Evolutionary conservation across 2,888 invertebrate species (phyloP).

Genomic region (Rugalucina vietnamica): DNA sequence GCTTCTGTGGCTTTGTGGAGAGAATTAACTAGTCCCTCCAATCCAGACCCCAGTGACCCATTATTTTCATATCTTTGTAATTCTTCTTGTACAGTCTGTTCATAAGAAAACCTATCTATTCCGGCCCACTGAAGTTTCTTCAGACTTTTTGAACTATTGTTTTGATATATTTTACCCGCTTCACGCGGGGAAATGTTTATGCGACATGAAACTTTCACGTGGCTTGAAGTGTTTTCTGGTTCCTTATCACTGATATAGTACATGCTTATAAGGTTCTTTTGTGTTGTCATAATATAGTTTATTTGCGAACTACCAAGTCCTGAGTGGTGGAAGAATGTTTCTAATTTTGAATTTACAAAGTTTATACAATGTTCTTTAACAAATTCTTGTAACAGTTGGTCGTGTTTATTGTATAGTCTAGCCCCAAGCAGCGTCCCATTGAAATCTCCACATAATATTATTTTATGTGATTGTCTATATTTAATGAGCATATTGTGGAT

Average conservation of each 20-base stretch:
- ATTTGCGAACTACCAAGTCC: slow-evolving; percentile 1
- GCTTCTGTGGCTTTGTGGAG: no score
- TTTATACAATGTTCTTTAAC: neutral
- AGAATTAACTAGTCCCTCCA: no score
- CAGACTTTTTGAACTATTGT: no score
- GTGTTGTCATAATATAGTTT: slow-evolving; percentile 2
- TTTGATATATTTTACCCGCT: no score
- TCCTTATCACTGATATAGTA: neutral
- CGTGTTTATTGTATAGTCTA: slow-evolving; percentile 11
- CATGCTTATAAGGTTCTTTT: neutral
- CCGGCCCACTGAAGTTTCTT: no score
- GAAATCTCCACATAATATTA: neutral
- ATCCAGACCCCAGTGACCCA: no score
- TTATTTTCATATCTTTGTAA: no score
- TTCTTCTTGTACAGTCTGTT: no score
- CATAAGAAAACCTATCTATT: no score
- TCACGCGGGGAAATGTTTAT: no score
- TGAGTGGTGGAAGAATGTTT: slow-evolving; percentile 1
- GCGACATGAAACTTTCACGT: neutral
- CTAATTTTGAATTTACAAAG: neutral
- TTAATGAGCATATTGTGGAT: neutral
- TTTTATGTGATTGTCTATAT: neutral
- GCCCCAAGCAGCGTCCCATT: neutral
- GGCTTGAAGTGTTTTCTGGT: neutral
- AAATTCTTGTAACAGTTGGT: neutral